These are phyloP conservation scores for Larimichthys polyactis DNA, from an alignment of 2,113 vertebrate genomes.

Conservation along the genomic window DNA sequence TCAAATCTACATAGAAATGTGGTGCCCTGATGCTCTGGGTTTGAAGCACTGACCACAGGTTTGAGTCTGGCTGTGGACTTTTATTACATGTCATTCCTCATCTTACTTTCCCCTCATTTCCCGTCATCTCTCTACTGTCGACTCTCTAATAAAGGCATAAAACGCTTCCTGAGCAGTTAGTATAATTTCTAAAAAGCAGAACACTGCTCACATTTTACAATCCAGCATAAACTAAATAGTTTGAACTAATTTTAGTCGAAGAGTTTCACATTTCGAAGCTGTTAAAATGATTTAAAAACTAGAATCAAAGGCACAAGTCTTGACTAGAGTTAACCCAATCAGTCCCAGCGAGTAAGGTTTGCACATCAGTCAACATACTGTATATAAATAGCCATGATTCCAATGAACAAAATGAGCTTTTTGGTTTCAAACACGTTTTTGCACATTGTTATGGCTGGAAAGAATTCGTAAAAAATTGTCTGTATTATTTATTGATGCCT, in stretches of 20 bases:
- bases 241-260: neutral
- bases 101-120: neutral
- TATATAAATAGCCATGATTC: no score
- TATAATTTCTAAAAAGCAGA: neutral
- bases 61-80: neutral
- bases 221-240: neutral
- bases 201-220: neutral
- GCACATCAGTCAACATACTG: no score
- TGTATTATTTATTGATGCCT: no score
- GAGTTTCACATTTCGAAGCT: no score
- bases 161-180: neutral
- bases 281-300: no score
- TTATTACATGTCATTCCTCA: neutral
- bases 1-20: conserved; percentile 17
- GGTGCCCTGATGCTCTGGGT: neutral
- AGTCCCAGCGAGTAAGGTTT: no score
- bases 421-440: no score
- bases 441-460: no score
- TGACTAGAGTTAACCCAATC: no score
- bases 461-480: no score
- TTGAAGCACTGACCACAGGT: neutral
- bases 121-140: neutral
- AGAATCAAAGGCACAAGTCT: no score
- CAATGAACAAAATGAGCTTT: no score
- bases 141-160: conserved; percentile 8